Conservation (phyloP, 2,797 vertebrate species). For the Serranus cabrilla region DNA sequence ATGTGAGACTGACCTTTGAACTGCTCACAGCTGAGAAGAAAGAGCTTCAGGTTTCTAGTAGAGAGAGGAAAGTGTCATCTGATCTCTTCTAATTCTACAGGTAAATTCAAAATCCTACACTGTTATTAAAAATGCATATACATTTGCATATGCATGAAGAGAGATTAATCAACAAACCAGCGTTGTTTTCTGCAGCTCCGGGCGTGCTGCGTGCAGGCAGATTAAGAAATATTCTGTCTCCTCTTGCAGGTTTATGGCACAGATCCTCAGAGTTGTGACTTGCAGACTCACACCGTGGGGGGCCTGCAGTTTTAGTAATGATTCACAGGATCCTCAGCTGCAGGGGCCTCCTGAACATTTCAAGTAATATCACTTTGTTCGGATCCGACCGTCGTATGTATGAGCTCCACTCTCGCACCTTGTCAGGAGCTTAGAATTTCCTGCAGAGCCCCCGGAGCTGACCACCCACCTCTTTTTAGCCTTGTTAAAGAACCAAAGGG, state of each 20-base stretch:
- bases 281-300: conserved; percentile 34
- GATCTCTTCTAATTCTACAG: not conserved
- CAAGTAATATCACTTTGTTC: conserved; percentile 58
- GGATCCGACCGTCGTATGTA: conserved; percentile 30
- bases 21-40: conserved; percentile 3
- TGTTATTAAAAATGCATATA: conserved; percentile 18
- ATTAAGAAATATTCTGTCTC: conserved; percentile 24
- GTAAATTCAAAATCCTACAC: conserved; percentile 13
- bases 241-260: conserved; percentile 17
- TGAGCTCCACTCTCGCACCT: conserved; percentile 43
- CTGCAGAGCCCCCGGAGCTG: conserved; percentile 68
- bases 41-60: not conserved
- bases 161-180: conserved; percentile 32
- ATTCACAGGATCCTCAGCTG: conserved; percentile 43
- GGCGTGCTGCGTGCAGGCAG: not conserved
- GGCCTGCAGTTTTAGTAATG: conserved; percentile 35
- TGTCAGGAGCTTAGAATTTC: conserved; percentile 58
- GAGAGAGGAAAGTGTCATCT: not conserved
- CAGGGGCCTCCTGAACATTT: conserved; percentile 53
- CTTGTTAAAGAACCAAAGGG: conserved; percentile 75
- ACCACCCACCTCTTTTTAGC: conserved; percentile 76
- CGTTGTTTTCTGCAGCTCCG: conserved; percentile 3
- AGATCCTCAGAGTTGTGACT: conserved; percentile 34
- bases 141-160: conserved; percentile 42
- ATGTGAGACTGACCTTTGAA: conserved; percentile 56